Evolutionary conservation across 2,113 vertebrate species (phyloP).

Genomic region (Hippocampus guttulatus): DNA sequence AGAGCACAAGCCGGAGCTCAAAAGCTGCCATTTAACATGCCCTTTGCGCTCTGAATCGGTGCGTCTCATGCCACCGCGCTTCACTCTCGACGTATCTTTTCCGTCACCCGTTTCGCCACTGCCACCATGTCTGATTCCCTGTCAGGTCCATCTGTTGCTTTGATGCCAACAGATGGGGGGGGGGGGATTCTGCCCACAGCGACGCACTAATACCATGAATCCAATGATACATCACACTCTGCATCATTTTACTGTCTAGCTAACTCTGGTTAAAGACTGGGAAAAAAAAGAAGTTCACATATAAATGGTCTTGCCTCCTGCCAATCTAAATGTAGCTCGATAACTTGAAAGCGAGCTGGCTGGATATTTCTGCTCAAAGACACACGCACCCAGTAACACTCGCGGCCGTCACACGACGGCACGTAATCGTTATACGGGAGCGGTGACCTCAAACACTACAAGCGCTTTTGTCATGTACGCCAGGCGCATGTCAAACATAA

Average conservation of each 20-base stretch:
- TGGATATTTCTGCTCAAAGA: no score
- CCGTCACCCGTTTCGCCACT: slow-evolving; percentile 21
- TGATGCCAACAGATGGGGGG: slow-evolving; percentile 6
- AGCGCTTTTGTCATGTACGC: no score
- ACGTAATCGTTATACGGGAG: no score
- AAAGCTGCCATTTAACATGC: slow-evolving; percentile 52
- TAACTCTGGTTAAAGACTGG: not conserved
- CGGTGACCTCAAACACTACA: no score
- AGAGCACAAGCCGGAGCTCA: slow-evolving; percentile 23
- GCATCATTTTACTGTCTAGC: slow-evolving; percentile 8
- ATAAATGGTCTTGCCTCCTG: not conserved
- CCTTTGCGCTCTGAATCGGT: slow-evolving; percentile 45
- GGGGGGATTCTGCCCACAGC: slow-evolving; percentile 16
- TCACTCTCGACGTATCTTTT: slow-evolving; percentile 33
- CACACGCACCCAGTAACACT: no score
- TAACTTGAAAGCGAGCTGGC: no score
- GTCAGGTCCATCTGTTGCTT: slow-evolving; percentile 44
- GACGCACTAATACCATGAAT: not conserved
- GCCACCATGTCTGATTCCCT: slow-evolving; percentile 25
- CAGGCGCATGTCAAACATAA: no score
- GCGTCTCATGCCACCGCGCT: slow-evolving; percentile 46
- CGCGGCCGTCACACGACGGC: no score
- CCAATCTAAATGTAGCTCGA: no score
- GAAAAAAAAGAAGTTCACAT: not conserved
- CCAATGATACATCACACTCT: not conserved